A percentile compares a stretch with the other conserved stretches of the same genome.
These are phyloP conservation scores for Melinaea menophilus DNA, from an alignment of 2,888 invertebrate genomes.

Conservation along the genomic window DNA sequence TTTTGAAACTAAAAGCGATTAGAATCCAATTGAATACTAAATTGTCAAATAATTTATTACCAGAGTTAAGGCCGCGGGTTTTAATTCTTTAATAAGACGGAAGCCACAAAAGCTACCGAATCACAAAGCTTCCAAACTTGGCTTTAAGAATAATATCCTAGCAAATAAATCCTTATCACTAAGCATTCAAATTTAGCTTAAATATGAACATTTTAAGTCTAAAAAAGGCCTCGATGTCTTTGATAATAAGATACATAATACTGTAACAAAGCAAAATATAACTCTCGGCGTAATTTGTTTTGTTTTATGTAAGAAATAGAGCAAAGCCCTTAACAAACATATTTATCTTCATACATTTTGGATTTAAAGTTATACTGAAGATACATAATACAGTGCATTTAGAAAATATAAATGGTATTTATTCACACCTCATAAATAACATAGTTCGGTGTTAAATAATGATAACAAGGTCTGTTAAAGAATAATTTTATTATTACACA, in stretches of 20 bases:
- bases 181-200: background rate
- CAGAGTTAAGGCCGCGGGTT: too few relatives aligned
- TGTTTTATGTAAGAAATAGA: constrained; percentile 12
- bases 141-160: background rate
- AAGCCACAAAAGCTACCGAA: too few relatives aligned
- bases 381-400: constrained; percentile 6
- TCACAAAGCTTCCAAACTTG: background rate
- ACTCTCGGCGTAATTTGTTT: constrained; percentile 13
- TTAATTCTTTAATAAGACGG: too few relatives aligned
- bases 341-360: constrained; percentile 15
- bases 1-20: too few relatives aligned
- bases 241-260: background rate
- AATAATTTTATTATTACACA: too few relatives aligned
- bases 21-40: too few relatives aligned
- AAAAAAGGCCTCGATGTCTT: background rate
- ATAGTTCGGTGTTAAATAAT: too few relatives aligned
- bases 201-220: background rate
- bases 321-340: constrained; percentile 13
- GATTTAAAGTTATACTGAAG: constrained; percentile 10
- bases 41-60: too few relatives aligned
- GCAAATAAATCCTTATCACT: background rate
- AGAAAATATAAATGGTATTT: constrained; percentile 6
- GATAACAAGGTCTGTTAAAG: too few relatives aligned
- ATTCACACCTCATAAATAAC: background rate
- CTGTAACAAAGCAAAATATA: background rate